Base-by-base conservation (phyloP, 1,140 invertebrate genomes). In the Thaumetopoea pityocampa region DNA sequence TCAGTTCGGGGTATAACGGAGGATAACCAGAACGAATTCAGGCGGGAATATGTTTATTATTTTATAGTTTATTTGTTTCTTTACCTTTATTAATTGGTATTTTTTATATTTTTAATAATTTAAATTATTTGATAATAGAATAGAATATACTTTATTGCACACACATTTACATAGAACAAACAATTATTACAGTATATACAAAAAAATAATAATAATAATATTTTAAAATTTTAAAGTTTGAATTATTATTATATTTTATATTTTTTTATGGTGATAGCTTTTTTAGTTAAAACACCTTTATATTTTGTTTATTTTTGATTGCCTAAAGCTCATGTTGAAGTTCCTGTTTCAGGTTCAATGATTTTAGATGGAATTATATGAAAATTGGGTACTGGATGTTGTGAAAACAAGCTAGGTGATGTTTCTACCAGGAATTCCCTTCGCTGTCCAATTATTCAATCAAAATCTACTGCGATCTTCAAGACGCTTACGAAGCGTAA, bases 301-400 rank as follows among this genome's bases (percentile, higher is more conserved):
- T 91, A 86, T 89, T 80, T 88, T 63, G 49, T 90, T 84, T 90
- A 92, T 88, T 84, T 91, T 61, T 92, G 91, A 72, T 73, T 92
- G 33, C 90, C 90, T 32, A 91, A 91, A 40, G 90, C 90, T 85
- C 90, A 92, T 89, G 90, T 92, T 10, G 90, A 92, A 65, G 90
- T 90, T 54, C 89, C 90, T n/a, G 65, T 91, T 69, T 86, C 85
- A 29, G 89, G 89, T 3, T 91, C 90, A 22, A 91, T 92, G 80
- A 88, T 92, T 89, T 89, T 92, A 74, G 90, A 90, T 23, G 90
- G 87, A 0, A 70, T 92, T 76, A 81, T 92, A 68, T 78, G 92
- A 73, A 92, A 92, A 76, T 86, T 92, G 84, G 90, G 89, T n/a
- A n/a, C n/a, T n/a, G n/a, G n/a, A n/a, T n/a, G n/a, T n/a, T n/a